Conservation (phyloP, 2,113 vertebrate genomes). For the Serinus canaria region DNA sequence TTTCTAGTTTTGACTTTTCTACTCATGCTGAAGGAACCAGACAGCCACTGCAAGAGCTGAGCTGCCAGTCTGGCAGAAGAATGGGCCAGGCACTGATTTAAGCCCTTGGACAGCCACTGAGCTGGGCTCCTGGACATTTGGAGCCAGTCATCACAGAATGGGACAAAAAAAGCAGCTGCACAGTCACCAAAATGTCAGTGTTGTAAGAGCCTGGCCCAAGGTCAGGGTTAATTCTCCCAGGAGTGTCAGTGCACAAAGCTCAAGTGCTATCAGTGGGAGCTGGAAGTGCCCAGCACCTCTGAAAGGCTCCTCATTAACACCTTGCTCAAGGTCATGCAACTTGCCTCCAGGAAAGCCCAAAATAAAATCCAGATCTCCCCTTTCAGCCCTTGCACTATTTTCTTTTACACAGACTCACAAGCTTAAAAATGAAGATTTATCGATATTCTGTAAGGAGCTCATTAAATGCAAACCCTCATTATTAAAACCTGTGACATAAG, state of each 20-base stretch:
- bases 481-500: conserved; percentile 18
- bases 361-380: not conserved
- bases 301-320: not conserved
- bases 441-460: not conserved
- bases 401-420: not conserved
- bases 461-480: not conserved
- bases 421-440: not conserved
- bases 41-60: not conserved
- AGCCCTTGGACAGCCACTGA: not conserved
- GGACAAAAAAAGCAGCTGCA: conserved; percentile 28
- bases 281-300: not conserved
- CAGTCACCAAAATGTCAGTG: conserved; percentile 29
- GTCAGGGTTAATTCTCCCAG: not conserved
- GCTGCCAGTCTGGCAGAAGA: not conserved
- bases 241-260: not conserved
- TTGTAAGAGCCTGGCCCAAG: not conserved
- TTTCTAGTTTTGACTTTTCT: not conserved
- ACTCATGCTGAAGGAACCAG: not conserved
- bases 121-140: not conserved
- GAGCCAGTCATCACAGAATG: not conserved
- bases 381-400: not conserved
- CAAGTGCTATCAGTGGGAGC: conserved; percentile 1
- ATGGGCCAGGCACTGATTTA: not conserved
- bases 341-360: not conserved
- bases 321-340: conserved; percentile 32